phyloP scores from a whole-genome alignment of 2,888 invertebrate species.

The Apodemia hepburni region DNA sequence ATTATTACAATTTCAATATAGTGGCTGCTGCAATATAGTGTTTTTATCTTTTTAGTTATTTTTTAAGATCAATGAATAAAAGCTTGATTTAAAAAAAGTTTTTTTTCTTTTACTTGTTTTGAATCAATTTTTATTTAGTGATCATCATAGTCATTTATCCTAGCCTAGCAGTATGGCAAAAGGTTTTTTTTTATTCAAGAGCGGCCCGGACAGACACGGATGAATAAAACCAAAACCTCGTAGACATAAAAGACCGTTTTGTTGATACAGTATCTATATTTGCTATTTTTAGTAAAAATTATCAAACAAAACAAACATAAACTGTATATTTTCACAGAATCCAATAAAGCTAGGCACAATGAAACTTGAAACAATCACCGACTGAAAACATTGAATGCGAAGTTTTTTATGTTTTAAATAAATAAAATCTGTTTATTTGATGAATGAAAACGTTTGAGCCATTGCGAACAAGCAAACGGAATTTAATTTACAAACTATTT shows the following conservation, averaged over 20 bases:
- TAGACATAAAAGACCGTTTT: not conserved
- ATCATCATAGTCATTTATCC: no score
- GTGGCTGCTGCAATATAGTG: no score
- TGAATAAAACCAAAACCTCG: no score
- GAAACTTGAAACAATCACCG: conserved; percentile 33
- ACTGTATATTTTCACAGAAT: conserved; percentile 25
- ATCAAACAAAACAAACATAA: conserved; percentile 6
- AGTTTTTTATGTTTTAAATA: conserved; percentile 38
- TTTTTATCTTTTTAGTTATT: no score
- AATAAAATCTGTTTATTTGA: conserved; percentile 42
- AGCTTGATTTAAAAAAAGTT: no score
- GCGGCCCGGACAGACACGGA: no score
- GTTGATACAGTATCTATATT: not conserved
- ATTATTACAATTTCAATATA: no score
- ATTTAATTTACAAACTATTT: conserved; percentile 50
- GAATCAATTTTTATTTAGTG: no score
- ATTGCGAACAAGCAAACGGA: conserved; percentile 46
- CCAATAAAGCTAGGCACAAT: conserved; percentile 29
- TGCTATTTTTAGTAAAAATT: not conserved
- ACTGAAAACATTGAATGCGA: conserved; percentile 35
- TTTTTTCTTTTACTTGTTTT: no score
- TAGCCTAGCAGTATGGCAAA: no score
- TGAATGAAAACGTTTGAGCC: conserved; percentile 38
- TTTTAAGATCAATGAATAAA: no score
- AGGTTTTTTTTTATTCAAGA: no score